Percentiles rank a stretch among this genome's conserved stretches.
phyloP scores from a whole-genome alignment of 2,888 invertebrate genomes.

The Agriopis leucophaearia region DNA sequence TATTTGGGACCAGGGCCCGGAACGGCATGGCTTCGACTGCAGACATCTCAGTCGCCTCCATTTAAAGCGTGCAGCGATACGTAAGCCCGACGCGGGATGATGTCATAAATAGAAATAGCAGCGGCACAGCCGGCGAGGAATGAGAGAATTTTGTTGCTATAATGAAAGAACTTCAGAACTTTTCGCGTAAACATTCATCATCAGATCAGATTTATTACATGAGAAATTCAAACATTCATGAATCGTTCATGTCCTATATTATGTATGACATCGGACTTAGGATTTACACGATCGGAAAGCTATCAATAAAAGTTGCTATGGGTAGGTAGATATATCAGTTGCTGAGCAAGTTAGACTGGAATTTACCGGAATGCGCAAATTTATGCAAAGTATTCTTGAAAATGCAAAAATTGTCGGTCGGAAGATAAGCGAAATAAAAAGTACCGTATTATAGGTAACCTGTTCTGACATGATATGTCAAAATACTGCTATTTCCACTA shows the following conservation, averaged over 20 bases:
- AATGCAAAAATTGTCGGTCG: conserved; percentile 13
- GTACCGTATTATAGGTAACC: conserved; percentile 15
- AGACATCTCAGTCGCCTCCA: conserved; percentile 84
- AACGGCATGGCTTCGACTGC: conserved; percentile 83
- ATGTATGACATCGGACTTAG: conserved; percentile 18
- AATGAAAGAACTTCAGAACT: conserved; percentile 67
- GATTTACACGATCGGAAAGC: conserved; percentile 1
- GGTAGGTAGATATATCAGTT: conserved; percentile 16
- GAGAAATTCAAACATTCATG: conserved; percentile 9
- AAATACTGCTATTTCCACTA: neutral
- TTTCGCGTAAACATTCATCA: conserved; percentile 56
- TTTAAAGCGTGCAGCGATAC: conserved; percentile 87
- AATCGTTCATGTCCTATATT: conserved; percentile 18
- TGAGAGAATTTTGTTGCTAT: conserved; percentile 74
- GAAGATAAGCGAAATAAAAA: conserved; percentile 20
- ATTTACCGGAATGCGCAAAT: conserved; percentile 26
- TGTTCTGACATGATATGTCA: conserved; percentile 26
- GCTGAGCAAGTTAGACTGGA: conserved; percentile 25
- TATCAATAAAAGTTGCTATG: conserved; percentile 9
- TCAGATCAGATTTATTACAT: conserved; percentile 23
- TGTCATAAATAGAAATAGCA: conserved; percentile 88
- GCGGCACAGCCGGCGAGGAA: conserved; percentile 71
- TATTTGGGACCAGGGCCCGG: conserved; percentile 83
- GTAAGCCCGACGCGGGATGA: conserved; percentile 85
- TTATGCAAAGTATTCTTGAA: conserved; percentile 36